These are phyloP conservation scores for Nautilus pompilius DNA, from an alignment of 1,140 invertebrate genomes.

Conservation along the genomic window DNA sequence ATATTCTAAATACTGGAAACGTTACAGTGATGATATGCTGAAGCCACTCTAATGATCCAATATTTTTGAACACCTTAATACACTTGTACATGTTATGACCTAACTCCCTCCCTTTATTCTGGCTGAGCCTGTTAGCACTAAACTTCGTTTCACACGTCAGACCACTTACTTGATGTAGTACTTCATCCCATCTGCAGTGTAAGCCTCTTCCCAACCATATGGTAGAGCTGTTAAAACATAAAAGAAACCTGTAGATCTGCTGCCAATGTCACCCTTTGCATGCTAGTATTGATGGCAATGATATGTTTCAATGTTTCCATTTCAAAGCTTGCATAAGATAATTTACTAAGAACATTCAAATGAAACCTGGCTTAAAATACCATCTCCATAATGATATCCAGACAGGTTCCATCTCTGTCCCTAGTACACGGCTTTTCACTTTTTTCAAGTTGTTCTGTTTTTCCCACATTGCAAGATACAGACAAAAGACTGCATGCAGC, in stretches of 20 bases:
- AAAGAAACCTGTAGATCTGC: conserved; percentile 3
- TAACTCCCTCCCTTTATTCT: no score
- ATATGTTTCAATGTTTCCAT: not conserved
- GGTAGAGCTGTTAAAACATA: conserved; percentile 38
- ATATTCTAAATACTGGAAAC: not conserved
- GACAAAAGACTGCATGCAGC: no score
- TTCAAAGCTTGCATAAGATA: not conserved
- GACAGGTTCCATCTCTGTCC: not conserved
- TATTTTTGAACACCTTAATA: not conserved
- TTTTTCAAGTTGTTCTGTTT: no score
- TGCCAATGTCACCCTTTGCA: not conserved
- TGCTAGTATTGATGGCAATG: not conserved
- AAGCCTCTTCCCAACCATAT: conserved; percentile 52
- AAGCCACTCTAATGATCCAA: not conserved
- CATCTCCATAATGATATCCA: not conserved
- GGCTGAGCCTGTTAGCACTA: no score
- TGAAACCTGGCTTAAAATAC: not conserved
- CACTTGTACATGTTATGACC: not conserved
- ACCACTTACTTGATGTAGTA: conserved; percentile 51
- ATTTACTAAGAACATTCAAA: not conserved
- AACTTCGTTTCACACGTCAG: no score
- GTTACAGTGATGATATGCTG: not conserved
- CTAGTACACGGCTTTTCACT: no score
- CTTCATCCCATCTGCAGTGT: conserved; percentile 44
- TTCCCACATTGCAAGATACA: no score